Conservation (phyloP, 2,797 vertebrate genomes). For the Enteromius viviparus region DNA sequence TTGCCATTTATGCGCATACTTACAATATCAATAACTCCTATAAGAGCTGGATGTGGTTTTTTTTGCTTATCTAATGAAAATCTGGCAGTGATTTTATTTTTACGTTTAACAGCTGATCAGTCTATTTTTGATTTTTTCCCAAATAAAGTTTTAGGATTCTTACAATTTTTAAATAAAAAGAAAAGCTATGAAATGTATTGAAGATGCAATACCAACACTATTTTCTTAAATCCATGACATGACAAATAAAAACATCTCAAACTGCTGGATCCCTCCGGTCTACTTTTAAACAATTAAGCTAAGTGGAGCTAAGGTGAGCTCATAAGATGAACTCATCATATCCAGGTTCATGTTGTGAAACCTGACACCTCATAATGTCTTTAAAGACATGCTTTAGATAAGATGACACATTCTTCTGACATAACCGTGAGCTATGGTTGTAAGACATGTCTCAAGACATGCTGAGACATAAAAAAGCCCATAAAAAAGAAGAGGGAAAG, state of each 20-base stretch:
- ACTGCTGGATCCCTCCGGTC: background rate
- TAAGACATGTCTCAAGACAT: background rate
- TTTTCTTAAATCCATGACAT: background rate
- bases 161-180: background rate
- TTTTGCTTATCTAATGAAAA: no score
- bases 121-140: background rate
- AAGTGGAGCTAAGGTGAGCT: background rate
- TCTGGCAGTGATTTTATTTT: no score
- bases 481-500: slow-evolving; percentile 14
- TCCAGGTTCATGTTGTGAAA: background rate
- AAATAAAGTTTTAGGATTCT: background rate
- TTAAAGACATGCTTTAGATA: background rate
- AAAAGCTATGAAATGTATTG: background rate
- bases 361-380: background rate
- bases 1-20: background rate
- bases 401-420: slow-evolving; percentile 3
- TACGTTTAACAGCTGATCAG: background rate
- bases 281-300: background rate
- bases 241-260: background rate
- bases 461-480: background rate
- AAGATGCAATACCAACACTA: background rate
- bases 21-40: no score
- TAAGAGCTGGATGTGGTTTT: background rate
- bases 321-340: background rate
- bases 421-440: background rate